phyloP scores from a whole-genome alignment of 1,140 invertebrate genomes.

The Ceratosolen fusciceps region DNA sequence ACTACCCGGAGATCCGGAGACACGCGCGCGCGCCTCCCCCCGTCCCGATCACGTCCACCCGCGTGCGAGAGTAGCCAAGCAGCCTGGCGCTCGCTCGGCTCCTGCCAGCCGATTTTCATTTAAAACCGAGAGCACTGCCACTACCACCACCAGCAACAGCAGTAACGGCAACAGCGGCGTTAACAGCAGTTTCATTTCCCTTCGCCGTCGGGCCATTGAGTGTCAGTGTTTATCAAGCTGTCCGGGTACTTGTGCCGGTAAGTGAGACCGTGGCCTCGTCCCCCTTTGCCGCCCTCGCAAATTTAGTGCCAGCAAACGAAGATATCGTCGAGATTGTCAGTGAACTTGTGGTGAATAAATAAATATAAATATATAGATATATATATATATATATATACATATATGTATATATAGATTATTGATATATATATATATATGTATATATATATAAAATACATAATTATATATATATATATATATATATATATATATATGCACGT shows the following conservation, averaged over 20 bases:
- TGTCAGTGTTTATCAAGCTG: not conserved
- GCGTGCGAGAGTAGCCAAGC: not conserved
- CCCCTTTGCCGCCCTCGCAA: not conserved
- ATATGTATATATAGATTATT: too few species aligned
- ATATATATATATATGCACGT: too few species aligned
- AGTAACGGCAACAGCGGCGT: not conserved
- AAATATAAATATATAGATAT: too few species aligned
- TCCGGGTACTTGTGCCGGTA: conserved; percentile 11
- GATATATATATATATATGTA: too few species aligned
- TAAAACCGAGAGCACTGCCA: too few species aligned
- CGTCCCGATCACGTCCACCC: not conserved
- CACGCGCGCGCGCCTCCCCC: not conserved
- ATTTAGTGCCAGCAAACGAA: not conserved
- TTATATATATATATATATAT: too few species aligned
- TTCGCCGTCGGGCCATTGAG: not conserved
- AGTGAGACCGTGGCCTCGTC: not conserved
- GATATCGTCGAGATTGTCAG: not conserved
- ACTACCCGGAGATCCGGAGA: not conserved
- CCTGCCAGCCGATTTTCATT: not conserved
- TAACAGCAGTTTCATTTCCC: not conserved
- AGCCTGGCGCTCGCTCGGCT: not conserved
- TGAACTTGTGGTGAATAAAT: conserved; percentile 16
- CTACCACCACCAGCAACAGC: not conserved
- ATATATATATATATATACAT: too few species aligned
- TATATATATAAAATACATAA: too few species aligned